phyloP scores from a whole-genome alignment of 1,140 invertebrate species.

The Trachymyrmex septentrionalis region DNA sequence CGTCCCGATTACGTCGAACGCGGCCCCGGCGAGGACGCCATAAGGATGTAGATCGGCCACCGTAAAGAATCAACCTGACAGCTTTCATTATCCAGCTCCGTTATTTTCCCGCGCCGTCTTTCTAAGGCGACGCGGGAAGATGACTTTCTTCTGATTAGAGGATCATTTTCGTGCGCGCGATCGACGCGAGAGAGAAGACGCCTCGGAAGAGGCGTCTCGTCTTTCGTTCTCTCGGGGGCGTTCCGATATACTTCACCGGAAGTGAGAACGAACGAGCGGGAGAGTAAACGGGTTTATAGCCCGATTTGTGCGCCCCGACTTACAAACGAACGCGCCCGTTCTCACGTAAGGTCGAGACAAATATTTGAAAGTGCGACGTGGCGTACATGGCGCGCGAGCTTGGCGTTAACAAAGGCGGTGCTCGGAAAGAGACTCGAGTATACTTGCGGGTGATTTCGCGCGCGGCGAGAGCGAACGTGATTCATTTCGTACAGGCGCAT shows the following conservation, averaged over 20 bases:
- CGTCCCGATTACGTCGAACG: slow-evolving; percentile 41
- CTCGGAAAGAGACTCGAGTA: neutral
- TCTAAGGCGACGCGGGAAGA: neutral
- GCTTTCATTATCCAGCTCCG: slow-evolving; percentile 43
- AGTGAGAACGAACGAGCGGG: slow-evolving; percentile 52
- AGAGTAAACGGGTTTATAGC: slow-evolving; percentile 1
- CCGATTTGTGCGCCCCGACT: neutral
- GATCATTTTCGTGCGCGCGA: neutral
- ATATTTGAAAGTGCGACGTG: slow-evolving; percentile 67
- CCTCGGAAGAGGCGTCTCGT: neutral
- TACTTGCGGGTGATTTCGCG: slow-evolving; percentile 23
- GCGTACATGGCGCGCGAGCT: slow-evolving; percentile 21
- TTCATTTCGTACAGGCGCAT: slow-evolving; percentile 62
- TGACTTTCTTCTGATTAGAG: slow-evolving; percentile 27
- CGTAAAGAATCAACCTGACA: slow-evolving; percentile 12
- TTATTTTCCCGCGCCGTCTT: slow-evolving; percentile 22
- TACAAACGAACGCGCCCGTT: slow-evolving; percentile 25
- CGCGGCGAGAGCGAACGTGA: slow-evolving; percentile 66
- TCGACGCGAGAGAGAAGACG: slow-evolving; percentile 48
- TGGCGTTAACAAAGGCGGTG: slow-evolving; percentile 35
- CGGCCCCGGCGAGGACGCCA: slow-evolving; percentile 33
- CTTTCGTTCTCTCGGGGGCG: slow-evolving; percentile 45
- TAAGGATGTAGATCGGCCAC: slow-evolving; percentile 21
- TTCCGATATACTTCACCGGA: slow-evolving; percentile 65
- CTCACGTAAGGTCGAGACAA: slow-evolving; percentile 47